phyloP scores from a whole-genome alignment of 2,113 vertebrate genomes.

The Callaeas wilsoni region DNA sequence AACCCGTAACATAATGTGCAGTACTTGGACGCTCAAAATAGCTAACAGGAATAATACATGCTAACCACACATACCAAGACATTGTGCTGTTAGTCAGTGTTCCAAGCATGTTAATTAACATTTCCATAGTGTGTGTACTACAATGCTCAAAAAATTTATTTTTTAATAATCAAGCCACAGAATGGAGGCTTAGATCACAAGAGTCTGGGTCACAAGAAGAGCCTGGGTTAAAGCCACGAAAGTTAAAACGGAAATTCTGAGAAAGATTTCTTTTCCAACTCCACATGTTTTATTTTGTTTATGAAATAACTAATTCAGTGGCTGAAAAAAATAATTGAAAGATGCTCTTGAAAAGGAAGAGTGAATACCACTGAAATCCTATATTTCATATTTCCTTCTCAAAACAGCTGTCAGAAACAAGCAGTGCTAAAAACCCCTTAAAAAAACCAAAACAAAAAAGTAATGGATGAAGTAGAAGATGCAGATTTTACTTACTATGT shows the following conservation, averaged over 20 bases:
- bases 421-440: background rate
- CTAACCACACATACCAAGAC: slow-evolving; percentile 18
- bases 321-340: background rate
- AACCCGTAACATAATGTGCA: background rate
- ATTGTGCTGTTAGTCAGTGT: background rate
- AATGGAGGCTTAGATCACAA: background rate
- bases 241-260: slow-evolving; percentile 8
- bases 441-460: background rate
- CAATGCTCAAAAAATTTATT: background rate
- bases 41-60: background rate
- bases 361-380: background rate
- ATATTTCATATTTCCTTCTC: background rate
- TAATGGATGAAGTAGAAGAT: background rate
- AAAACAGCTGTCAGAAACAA: background rate
- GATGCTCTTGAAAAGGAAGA: background rate
- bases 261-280: background rate
- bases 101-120: background rate
- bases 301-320: background rate
- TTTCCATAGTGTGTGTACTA: background rate
- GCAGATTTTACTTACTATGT: background rate
- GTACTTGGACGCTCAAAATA: background rate
- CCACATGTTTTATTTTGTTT: background rate
- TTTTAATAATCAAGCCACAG: slow-evolving; percentile 22
- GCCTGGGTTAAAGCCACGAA: background rate
- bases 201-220: background rate